Base-by-base conservation (phyloP, 2,797 vertebrate genomes). In the Orientallactaga sibirica region DNA sequence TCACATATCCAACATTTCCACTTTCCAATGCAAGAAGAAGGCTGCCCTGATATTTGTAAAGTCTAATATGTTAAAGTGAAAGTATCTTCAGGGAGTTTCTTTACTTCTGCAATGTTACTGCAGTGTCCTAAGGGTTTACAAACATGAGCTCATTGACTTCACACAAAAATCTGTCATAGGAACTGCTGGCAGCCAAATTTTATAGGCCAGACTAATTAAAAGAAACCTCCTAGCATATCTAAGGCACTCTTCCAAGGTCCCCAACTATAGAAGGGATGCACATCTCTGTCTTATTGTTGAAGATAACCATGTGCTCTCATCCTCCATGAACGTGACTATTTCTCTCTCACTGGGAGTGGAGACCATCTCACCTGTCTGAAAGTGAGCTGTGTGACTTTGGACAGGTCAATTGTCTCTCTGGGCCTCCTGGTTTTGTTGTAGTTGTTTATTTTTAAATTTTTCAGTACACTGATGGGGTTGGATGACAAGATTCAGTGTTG, bases 141-240 rank as follows among this genome's bases (percentile, higher is more conserved):
- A 61, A 71, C 14, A 41, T 22, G 12, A 77, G 71, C 43, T 84
- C 33, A 61, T 37, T 83, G 37, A 76, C 88, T 14, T 25, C 4
- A 66, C 29, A 62, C 12, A n/a, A 74, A 70, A 90, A 41, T 16
- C 61, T 73, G 5, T 66, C n/a, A 2, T 27, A 66, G 22, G 25
- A 37, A 55, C 33, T 29, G 33, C 33, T 19, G 37, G 1, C 27
- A 61, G 12, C 48, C 9, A 14, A 3, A 25, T 61, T 29, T 82
- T 58, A 78, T 33, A 86, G 52, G 71, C 73, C 14, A 80, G 29
- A 88, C 73, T 52, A 85, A 92, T 75, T 88, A 33, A 87, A 3
- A 48, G n/a, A 70, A 9, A 9, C 25, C 29, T 91, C 90, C 25
- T 78, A 52, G 64, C 88, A 37, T 6, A 88, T 52, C 24, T 73